Evolutionary conservation across 2,888 invertebrate genomes (phyloP).

Genomic region (Ashinkailepas kermadecensis): DNA sequence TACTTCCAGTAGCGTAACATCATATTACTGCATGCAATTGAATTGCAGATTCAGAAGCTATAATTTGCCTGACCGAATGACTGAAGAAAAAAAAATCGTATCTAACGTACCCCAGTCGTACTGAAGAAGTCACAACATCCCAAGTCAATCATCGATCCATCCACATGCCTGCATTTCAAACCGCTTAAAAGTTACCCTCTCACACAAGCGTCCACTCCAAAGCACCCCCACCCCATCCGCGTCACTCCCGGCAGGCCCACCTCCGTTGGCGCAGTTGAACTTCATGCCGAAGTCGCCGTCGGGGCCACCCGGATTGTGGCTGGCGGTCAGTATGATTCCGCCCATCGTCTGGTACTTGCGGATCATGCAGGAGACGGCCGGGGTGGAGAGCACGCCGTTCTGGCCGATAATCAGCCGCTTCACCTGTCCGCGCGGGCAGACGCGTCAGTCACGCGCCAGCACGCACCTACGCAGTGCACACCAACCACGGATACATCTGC

Average conservation of each 20-base stretch:
- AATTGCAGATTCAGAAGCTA: not conserved
- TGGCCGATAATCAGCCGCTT: constrained; percentile 80
- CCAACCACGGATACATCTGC: too few species aligned
- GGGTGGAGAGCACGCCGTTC: constrained; percentile 92
- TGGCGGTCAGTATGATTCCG: constrained; percentile 95
- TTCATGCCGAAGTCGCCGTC: constrained; percentile 98
- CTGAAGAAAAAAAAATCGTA: too few species aligned
- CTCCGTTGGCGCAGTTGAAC: constrained; percentile 95
- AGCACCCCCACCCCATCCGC: not conserved
- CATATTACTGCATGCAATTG: not conserved
- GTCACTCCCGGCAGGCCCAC: constrained; percentile 38
- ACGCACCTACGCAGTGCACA: too few species aligned
- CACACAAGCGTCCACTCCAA: too few species aligned
- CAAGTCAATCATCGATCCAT: too few species aligned
- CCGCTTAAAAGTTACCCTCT: too few species aligned
- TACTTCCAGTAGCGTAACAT: too few species aligned
- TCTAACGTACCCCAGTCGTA: too few species aligned
- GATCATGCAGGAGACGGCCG: constrained; percentile 91
- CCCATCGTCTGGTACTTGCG: constrained; percentile 72
- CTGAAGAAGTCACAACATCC: too few species aligned
- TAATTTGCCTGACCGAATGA: too few species aligned
- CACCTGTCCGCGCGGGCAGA: constrained; percentile 49
- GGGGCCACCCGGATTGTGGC: constrained; percentile 98
- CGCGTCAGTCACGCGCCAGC: not conserved
- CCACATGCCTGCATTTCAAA: too few species aligned